Evolutionary conservation across 1,140 invertebrate genomes (phyloP).

Genomic region (Papilio xuthus): DNA sequence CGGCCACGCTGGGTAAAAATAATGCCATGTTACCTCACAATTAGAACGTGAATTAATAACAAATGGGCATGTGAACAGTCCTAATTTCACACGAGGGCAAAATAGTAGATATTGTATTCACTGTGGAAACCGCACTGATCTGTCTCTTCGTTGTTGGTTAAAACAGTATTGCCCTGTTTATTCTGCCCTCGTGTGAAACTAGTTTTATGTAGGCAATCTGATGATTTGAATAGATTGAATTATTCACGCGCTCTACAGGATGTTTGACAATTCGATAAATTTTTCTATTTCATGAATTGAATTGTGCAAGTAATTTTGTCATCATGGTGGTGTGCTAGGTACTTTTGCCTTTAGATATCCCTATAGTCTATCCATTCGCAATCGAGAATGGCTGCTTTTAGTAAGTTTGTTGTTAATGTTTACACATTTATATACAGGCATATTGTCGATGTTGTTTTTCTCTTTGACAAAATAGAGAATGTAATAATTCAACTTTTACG

Average conservation of each 20-base stretch:
- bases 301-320: neutral
- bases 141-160: neutral
- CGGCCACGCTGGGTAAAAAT: constrained; percentile 2
- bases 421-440: no score
- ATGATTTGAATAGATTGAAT: neutral
- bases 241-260: neutral
- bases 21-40: constrained; percentile 34
- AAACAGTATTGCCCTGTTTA: no score
- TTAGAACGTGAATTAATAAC: constrained; percentile 37
- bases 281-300: neutral
- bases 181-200: no score
- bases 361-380: no score
- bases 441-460: no score
- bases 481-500: no score
- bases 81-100: neutral
- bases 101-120: neutral
- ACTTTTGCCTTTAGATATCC: no score
- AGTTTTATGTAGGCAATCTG: neutral
- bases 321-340: no score
- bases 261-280: neutral
- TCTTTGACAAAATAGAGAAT: no score
- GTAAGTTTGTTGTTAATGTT: no score
- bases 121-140: neutral
- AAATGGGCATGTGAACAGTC: constrained; percentile 25
- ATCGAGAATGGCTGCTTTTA: no score